A percentile compares a stretch with the other conserved stretches of the same genome.
phyloP scores from a whole-genome alignment of 1,140 invertebrate species.

The Drosophila burlai region DNA sequence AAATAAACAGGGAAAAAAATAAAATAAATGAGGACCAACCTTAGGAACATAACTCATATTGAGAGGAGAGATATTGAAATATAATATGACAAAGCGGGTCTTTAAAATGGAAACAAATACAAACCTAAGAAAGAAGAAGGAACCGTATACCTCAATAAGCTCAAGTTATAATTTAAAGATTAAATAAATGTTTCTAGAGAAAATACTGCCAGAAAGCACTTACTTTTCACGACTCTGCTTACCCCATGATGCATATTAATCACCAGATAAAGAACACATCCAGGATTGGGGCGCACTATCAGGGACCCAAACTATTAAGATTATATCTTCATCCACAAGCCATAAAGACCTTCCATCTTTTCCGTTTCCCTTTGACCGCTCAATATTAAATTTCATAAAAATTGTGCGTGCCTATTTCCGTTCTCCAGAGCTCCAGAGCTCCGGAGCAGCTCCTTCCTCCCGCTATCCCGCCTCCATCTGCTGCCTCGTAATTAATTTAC shows the following conservation, averaged over 20 bases:
- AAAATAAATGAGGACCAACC: conserved; percentile 29
- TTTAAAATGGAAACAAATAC: not conserved
- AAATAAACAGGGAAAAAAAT: conserved; percentile 31
- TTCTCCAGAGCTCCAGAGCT: not conserved
- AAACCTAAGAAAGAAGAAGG: no score
- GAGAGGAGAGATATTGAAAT: not conserved
- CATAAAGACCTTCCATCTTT: conserved; percentile 30
- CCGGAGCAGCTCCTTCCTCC: not conserved
- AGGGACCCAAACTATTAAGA: conserved; percentile 37
- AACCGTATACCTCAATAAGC: not conserved
- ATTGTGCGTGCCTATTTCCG: conserved; percentile 43
- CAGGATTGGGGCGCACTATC: conserved; percentile 1
- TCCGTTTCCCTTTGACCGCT: conserved; percentile 30
- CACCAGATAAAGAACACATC: conserved; percentile 22
- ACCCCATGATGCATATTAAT: conserved; percentile 26
- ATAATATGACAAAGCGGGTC: not conserved
- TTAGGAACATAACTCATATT: conserved; percentile 12
- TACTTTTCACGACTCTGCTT: conserved; percentile 3
- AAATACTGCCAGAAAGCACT: not conserved
- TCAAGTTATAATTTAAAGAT: not conserved
- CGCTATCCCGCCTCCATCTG: conserved; percentile 27
- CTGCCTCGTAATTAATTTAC: conserved; percentile 74
- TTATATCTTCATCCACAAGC: conserved; percentile 40
- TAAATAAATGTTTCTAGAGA: no score
- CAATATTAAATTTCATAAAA: conserved; percentile 65